These are phyloP conservation scores for Nycticryphes semicollaris DNA, from an alignment of 2,113 vertebrate species.

Conservation along the genomic window DNA sequence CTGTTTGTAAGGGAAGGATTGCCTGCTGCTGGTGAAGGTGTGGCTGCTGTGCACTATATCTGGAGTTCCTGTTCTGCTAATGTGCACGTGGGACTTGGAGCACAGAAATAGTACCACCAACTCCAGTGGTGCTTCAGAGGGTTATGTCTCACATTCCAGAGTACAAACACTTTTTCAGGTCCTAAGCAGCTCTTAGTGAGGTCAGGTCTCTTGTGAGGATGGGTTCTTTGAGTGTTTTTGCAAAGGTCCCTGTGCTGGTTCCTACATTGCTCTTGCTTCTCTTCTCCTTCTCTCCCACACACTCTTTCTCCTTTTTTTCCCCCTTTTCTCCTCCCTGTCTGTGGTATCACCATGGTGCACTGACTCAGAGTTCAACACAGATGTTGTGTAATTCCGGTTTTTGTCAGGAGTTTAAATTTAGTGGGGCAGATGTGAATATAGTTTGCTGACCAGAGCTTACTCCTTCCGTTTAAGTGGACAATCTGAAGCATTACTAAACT, in stretches of 20 bases:
- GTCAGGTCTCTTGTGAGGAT: background rate
- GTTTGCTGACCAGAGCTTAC: background rate
- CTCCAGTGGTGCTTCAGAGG: background rate
- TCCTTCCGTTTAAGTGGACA: background rate
- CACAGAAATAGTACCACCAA: background rate
- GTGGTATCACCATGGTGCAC: background rate
- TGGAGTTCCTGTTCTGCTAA: background rate
- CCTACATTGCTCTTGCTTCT: background rate
- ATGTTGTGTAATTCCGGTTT: background rate
- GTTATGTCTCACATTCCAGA: background rate
- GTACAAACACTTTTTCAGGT: background rate
- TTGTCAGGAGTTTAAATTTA: constrained; percentile 16
- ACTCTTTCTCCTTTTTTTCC: background rate
- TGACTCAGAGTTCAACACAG: constrained; percentile 40
- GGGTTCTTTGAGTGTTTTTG: background rate
- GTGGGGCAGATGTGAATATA: background rate
- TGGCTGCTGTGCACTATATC: fast-evolving
- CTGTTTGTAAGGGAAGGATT: background rate
- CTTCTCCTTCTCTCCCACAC: background rate
- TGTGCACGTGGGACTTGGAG: fast-evolving
- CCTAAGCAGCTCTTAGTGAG: background rate
- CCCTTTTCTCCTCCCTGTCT: background rate
- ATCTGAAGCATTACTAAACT: background rate
- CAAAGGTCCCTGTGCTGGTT: fast-evolving
- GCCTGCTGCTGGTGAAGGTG: background rate